Evolutionary conservation across 35 echinoderm and acorn worm species (phyloP).

Genomic region (Lytechinus variegatus): DNA sequence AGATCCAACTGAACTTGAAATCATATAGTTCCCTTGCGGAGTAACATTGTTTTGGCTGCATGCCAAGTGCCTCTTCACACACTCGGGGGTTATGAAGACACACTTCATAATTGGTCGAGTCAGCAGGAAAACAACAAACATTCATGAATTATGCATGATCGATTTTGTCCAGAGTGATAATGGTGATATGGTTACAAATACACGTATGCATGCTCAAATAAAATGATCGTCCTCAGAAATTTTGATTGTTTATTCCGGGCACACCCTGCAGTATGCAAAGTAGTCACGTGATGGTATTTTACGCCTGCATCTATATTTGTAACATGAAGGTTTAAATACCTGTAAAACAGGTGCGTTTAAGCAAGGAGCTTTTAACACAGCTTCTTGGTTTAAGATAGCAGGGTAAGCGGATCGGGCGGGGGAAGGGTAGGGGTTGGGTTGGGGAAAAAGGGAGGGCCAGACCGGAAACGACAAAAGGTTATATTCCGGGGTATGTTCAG

Average conservation of each 20-base stretch:
- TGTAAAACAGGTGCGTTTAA: neutral
- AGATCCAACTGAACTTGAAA: conserved; percentile 51
- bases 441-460: no score
- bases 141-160: conserved; percentile 34
- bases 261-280: conserved; percentile 49
- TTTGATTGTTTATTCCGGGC: neutral
- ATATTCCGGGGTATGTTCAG: no score
- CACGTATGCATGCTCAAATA: neutral
- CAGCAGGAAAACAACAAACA: conserved; percentile 55
- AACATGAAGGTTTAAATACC: neutral
- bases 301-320: neutral
- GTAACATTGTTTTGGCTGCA: conserved; percentile 52
- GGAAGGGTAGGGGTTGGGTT: neutral
- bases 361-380: no score
- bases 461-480: no score
- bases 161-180: neutral
- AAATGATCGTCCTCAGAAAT: neutral
- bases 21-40: conserved; percentile 52
- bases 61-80: conserved; percentile 56
- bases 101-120: conserved; percentile 50
- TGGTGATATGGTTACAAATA: neutral
- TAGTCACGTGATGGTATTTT: conserved; percentile 34
- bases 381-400: no score
- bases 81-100: conserved; percentile 31
- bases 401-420: neutral